Base-by-base conservation (phyloP, 1,140 invertebrate genomes). In the Drosophila ficusphila region DNA sequence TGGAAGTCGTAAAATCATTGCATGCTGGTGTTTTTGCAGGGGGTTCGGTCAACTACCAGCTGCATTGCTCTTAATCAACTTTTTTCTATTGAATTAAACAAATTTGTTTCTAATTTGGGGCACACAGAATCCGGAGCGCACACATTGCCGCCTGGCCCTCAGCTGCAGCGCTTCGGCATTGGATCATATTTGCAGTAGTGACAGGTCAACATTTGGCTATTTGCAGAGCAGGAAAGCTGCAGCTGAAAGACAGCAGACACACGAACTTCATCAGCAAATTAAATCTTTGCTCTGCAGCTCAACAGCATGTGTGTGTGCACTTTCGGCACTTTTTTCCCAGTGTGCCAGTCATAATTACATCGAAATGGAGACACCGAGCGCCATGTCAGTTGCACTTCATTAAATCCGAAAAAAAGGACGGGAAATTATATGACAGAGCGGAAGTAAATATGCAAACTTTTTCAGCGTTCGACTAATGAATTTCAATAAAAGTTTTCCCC, bases 61-160 rank as follows among this genome's bases (percentile, higher is more conserved):
- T 48, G 42, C 41, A 49, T 76, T 62, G 54, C 69, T 74, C 76
- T 77, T 73, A 85, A 85, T 86, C 76, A 81, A 86, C 62, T 47
- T 67, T 75, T 62, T 75, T 73, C 65, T 68, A 85, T 86, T 74
- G 72, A 76, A 85, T 81, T 76, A 76, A 79, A 77, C 76, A 86
- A 85, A 85, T 81, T 86, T 81, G 81, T 65, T 81, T 81, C 71
- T 81, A 88, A 86, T 76, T 76, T 69, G 73, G 38, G 49, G 31
- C 42, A 31, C 42, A 54, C 52, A 18, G 61, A 23, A 41, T 16
- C 53, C 36, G 19, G 31, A 38, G 49, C 53, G 36, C 57, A 47
- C 27, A 44, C 23, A 51, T 19, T 19, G 36, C 46, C 5, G 60
- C 46, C 5, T 53, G 29, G 18, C 38, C 29, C 31, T 21, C 14